Percentiles rank a stretch among this genome's conserved stretches.
phyloP scores from a whole-genome alignment of 2,797 vertebrate species.

The Anolis apletophallus region DNA sequence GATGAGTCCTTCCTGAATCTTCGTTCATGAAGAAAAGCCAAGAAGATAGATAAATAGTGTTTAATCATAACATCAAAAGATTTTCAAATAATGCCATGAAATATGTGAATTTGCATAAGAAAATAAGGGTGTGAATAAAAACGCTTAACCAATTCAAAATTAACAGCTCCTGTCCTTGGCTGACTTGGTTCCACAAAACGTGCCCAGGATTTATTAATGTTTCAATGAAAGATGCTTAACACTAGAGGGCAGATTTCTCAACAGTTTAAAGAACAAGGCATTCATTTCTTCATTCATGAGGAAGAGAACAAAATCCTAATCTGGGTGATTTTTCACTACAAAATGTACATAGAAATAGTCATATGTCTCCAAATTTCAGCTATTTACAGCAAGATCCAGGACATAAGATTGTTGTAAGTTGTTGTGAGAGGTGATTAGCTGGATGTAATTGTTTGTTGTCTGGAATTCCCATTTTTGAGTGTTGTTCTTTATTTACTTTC shows the following conservation, averaged over 20 bases:
- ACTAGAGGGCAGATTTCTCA: constrained; percentile 16
- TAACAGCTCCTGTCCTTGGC: not conserved
- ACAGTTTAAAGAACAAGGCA: not conserved
- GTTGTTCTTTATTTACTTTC: too few species aligned
- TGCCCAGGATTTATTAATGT: not conserved
- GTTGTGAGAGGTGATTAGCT: too few species aligned
- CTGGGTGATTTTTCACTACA: not conserved
- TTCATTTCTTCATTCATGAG: not conserved
- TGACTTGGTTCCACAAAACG: not conserved
- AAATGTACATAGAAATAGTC: not conserved
- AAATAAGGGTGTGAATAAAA: not conserved
- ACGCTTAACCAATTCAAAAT: not conserved
- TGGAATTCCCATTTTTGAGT: too few species aligned
- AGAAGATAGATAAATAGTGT: too few species aligned
- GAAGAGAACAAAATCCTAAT: not conserved
- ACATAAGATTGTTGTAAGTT: too few species aligned
- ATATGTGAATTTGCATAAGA: not conserved
- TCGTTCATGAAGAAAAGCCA: too few species aligned
- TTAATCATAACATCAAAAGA: too few species aligned
- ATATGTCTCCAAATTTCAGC: too few species aligned
- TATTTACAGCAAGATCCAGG: too few species aligned
- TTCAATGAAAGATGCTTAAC: not conserved
- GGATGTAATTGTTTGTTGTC: too few species aligned
- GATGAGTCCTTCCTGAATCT: too few species aligned
- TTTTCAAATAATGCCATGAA: not conserved